phyloP scores from a whole-genome alignment of 1,140 invertebrate genomes.

The Asbolus verrucosus region DNA sequence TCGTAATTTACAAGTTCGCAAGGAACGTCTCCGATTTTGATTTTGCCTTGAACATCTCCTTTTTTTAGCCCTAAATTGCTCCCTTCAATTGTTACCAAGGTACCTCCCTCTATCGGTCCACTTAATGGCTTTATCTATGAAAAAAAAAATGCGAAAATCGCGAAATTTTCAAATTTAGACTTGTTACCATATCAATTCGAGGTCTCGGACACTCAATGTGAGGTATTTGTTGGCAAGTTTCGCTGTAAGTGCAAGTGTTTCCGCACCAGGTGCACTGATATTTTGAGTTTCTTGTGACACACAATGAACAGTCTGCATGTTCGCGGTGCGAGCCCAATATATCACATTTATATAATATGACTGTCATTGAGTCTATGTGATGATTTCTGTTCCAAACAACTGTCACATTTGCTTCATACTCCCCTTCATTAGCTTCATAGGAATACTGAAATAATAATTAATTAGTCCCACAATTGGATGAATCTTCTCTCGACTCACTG shows the following conservation, averaged over 20 bases:
- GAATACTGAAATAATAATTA: conserved; percentile 75
- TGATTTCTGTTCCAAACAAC: conserved; percentile 94
- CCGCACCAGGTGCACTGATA: conserved; percentile 95
- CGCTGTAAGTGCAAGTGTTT: conserved; percentile 85
- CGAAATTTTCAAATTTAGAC: too few relatives aligned
- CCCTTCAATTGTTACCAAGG: conserved; percentile 94
- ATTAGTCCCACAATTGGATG: conserved; percentile 20
- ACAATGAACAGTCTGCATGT: conserved; percentile 94
- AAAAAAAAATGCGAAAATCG: not conserved
- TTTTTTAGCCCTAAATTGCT: conserved; percentile 93
- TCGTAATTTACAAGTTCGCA: conserved; percentile 91
- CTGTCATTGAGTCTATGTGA: conserved; percentile 89
- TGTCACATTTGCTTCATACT: conserved; percentile 89
- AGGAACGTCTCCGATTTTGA: conserved; percentile 89
- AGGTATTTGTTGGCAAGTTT: conserved; percentile 79
- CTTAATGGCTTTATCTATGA: conserved; percentile 89
- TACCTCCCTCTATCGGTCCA: conserved; percentile 96
- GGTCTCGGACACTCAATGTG: conserved; percentile 91
- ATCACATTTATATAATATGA: conserved; percentile 95
- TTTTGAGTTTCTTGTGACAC: conserved; percentile 87
- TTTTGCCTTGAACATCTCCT: conserved; percentile 91
- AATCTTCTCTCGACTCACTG: conserved; percentile 62
- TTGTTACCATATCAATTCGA: conserved; percentile 86
- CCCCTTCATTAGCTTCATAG: conserved; percentile 86
- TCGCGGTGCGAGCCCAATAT: conserved; percentile 91